Evolutionary conservation across 92 coral and sea anemone species (phyloP).

Genomic region (Montipora capitata): DNA sequence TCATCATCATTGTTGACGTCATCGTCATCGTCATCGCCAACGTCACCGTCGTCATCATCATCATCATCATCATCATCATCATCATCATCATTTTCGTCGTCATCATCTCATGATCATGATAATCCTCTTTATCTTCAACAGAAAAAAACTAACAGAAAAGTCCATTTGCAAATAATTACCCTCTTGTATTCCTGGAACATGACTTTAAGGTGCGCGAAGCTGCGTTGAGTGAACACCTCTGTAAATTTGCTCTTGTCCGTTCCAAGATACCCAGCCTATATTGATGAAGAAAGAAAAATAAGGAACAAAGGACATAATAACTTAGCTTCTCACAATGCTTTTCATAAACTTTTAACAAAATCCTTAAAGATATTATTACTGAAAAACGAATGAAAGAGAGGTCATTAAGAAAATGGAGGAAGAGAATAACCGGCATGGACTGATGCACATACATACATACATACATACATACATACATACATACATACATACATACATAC

Average conservation of each 20-base stretch:
- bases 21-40: no score
- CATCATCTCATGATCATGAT: neutral
- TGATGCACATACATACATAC: no score
- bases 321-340: neutral
- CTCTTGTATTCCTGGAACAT: constrained; percentile 82
- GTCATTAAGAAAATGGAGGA: no score
- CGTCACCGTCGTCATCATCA: neutral
- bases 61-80: neutral
- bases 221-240: constrained; percentile 75
- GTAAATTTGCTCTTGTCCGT: constrained; percentile 80
- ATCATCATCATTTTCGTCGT: neutral
- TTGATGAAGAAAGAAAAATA: no score
- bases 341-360: no score
- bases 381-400: no score
- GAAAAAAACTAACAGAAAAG: no score
- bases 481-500: no score
- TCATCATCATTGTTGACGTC: no score
- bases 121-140: neutral
- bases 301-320: neutral
- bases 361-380: no score
- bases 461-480: no score
- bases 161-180: constrained; percentile 32
- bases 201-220: constrained; percentile 72
- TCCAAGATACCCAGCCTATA: constrained; percentile 83
- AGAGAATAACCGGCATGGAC: no score